Percentiles rank a stretch among this genome's conserved stretches.
These are phyloP conservation scores for Dipus sagitta DNA, from an alignment of 2,797 vertebrate genomes.

Conservation along the genomic window DNA sequence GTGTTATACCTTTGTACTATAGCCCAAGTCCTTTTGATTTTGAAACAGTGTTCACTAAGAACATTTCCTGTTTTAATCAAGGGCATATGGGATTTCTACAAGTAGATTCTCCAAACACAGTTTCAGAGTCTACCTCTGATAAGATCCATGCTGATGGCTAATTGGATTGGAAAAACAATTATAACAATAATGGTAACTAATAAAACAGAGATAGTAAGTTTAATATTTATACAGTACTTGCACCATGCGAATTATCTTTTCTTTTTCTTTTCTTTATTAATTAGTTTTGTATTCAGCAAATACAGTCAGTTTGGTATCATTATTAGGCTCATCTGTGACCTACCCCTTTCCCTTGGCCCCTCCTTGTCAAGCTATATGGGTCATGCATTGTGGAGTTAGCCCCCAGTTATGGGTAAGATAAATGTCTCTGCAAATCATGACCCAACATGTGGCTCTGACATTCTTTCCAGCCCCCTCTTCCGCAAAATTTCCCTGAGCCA, in stretches of 20 bases:
- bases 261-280: no score
- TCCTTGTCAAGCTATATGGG: no score
- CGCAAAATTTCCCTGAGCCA: no score
- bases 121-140: not conserved
- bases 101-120: not conserved
- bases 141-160: not conserved
- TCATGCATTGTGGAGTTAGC: no score
- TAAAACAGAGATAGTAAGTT: not conserved
- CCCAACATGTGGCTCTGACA: no score
- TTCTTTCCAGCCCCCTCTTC: no score
- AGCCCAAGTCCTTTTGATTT: not conserved
- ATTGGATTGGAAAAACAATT: slow-evolving; percentile 6
- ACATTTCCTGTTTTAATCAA: slow-evolving; percentile 32
- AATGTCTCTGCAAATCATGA: no score
- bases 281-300: no score
- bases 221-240: slow-evolving; percentile 36
- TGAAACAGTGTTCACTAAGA: not conserved
- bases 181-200: slow-evolving; percentile 26
- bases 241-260: slow-evolving; percentile 7
- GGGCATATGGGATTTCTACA: not conserved
- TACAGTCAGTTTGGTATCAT: no score
- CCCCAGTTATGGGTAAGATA: no score
- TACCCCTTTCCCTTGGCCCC: no score
- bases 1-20: not conserved
- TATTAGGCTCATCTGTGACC: no score